Base-by-base conservation (phyloP, 2,113 vertebrate species). In the Bufo bufo region DNA sequence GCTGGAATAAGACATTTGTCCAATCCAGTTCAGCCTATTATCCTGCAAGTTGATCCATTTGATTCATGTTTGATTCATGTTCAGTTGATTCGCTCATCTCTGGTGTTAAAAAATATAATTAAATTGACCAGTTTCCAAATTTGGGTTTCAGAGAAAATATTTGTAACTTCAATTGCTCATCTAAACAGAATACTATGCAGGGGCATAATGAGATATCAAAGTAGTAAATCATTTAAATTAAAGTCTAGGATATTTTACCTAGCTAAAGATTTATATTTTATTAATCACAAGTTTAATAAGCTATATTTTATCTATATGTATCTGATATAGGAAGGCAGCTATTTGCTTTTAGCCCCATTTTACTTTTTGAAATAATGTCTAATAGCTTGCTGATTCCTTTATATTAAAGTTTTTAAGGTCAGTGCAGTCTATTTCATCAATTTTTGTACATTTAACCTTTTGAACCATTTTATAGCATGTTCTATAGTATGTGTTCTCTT, bases 401-500 rank as follows among this genome's bases (percentile, higher is more conserved):
- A 65, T 65, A 65, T 77, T 49, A 85, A 13, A 81, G 11, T 84
- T 6, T 1, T 88, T n/a, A 7, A 85, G 72, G 72, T 85, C 56
- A 85, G 20, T 19, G 58, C 52, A 74, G 23, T 47, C 50, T 23
- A 74, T 59, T 85, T 61, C 72, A 50, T 7, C 14, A 43, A 23
- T 77, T 23, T 20, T n/a, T 77, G 84, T 63, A n/a, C 84, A 59
- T 71, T 71, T 72, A 84, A 84, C 61, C 45, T 59, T 47, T 85
- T 72, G 23, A 52, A 85, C 17, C 56, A 75, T 61, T 85, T 59
- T 61, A 85, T 77, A 45, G 11, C 47, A 59, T 75, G 54, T 77
- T 77, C 0, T 12, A 3, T 1, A 75, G 13, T 23, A 23, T 3
- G 33, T 20, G 1, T 52, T 83, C 13, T 20, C 54, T 33, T 14